Evolutionary conservation across 1,140 invertebrate species (phyloP).

Genomic region (Sesamia nonagrioides): DNA sequence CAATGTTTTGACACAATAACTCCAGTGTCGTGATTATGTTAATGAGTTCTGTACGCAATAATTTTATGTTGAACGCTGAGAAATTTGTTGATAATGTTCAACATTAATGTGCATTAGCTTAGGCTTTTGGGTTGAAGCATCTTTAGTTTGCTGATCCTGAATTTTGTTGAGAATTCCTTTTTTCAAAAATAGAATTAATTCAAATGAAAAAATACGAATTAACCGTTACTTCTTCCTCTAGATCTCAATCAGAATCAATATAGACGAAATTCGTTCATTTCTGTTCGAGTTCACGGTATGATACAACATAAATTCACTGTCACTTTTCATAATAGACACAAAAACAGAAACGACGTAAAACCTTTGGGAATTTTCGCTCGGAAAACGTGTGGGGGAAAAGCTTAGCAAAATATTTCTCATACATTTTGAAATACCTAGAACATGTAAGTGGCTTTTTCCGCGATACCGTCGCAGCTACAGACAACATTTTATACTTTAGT

Average conservation of each 20-base stretch:
- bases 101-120: background rate
- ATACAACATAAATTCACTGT: background rate
- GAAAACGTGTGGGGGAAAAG: constrained; percentile 21
- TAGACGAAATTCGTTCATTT: background rate
- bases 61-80: constrained; percentile 38
- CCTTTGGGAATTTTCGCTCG: constrained; percentile 1
- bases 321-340: background rate
- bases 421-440: constrained; percentile 9
- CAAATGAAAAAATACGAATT: background rate
- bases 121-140: background rate
- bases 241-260: background rate
- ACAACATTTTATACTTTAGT: background rate
- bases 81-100: constrained; percentile 37
- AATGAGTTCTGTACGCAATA: constrained; percentile 45
- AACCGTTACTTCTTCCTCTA: background rate
- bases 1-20: constrained; percentile 49
- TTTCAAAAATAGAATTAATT: background rate
- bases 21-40: constrained; percentile 51
- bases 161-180: background rate
- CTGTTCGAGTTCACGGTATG: background rate
- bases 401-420: constrained; percentile 2
- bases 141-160: background rate
- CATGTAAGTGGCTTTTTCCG: background rate
- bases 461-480: background rate
- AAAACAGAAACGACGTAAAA: background rate